Conservation (phyloP, 2,797 vertebrate genomes). For the Sphaeramia orbicularis region DNA sequence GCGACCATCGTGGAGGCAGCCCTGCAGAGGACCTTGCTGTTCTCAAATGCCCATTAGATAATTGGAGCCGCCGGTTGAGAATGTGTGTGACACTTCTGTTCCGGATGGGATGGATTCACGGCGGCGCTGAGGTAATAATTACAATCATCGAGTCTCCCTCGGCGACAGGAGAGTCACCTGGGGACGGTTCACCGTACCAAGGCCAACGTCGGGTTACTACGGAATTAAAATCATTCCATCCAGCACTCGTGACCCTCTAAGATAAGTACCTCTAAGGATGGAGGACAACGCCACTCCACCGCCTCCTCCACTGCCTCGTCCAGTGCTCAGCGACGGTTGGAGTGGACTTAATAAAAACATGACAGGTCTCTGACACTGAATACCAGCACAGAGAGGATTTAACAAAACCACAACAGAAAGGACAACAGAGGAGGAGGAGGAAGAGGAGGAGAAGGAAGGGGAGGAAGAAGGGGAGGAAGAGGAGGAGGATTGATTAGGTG, state of each 20-base stretch:
- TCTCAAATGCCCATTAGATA: conserved; percentile 50
- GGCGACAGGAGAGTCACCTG: conserved; percentile 37
- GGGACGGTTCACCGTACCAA: conserved; percentile 25
- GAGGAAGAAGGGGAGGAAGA: too few species aligned
- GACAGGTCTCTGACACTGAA: not conserved
- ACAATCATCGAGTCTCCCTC: conserved; percentile 50
- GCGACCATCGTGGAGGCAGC: conserved; percentile 19
- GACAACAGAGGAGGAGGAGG: too few species aligned
- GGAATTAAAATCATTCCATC: conserved; percentile 42
- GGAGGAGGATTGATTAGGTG: too few species aligned
- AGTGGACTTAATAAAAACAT: too few species aligned
- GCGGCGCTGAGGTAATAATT: conserved; percentile 63
- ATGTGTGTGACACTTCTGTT: conserved; percentile 48
- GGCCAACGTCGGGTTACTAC: conserved; percentile 37
- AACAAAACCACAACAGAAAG: too few species aligned
- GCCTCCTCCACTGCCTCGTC: conserved; percentile 3
- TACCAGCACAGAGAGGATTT: too few species aligned
- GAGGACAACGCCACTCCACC: conserved; percentile 24
- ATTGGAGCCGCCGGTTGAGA: conserved; percentile 43
- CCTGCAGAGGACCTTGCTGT: conserved; percentile 8
- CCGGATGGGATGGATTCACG: conserved; percentile 46
- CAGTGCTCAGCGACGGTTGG: conserved; percentile 1
- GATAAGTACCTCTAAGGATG: conserved; percentile 35
- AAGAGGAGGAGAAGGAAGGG: too few species aligned
- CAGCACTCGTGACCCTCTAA: conserved; percentile 36